Percentiles rank a stretch among this genome's conserved stretches.
phyloP scores from a whole-genome alignment of 2,113 vertebrate genomes.

The sheep (Ovis aries) region DNA sequence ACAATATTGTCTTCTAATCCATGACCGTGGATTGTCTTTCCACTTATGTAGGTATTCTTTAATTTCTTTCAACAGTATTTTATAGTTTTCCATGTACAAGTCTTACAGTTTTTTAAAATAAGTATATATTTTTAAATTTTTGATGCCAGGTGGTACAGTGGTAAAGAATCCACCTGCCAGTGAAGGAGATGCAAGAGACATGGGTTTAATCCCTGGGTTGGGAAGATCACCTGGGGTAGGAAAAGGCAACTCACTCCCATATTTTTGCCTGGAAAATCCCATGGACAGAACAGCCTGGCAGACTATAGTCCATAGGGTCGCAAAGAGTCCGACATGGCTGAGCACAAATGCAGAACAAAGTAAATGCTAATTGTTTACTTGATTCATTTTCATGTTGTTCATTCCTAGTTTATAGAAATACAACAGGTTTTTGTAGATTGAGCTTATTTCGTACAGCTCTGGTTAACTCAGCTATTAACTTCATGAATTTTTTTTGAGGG shows the following conservation, averaged over 20 bases:
- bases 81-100: not conserved
- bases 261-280: not conserved
- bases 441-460: not conserved
- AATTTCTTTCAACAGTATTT: not conserved
- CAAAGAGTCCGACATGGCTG: not conserved
- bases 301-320: not conserved
- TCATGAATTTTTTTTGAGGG: not conserved
- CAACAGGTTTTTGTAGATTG: not conserved
- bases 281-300: not conserved
- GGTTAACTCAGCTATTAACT: not conserved
- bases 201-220: not conserved
- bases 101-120: not conserved
- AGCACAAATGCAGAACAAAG: not conserved
- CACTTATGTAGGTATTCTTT: not conserved
- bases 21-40: not conserved
- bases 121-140: not conserved
- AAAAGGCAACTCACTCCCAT: not conserved
- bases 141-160: not conserved
- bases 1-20: not conserved
- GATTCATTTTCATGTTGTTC: not conserved
- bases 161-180: not conserved
- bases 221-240: not conserved
- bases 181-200: not conserved
- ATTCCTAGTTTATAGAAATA: not conserved
- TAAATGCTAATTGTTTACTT: not conserved